Base-by-base conservation (phyloP, 2,888 invertebrate species). In the Melanostoma scalare region DNA sequence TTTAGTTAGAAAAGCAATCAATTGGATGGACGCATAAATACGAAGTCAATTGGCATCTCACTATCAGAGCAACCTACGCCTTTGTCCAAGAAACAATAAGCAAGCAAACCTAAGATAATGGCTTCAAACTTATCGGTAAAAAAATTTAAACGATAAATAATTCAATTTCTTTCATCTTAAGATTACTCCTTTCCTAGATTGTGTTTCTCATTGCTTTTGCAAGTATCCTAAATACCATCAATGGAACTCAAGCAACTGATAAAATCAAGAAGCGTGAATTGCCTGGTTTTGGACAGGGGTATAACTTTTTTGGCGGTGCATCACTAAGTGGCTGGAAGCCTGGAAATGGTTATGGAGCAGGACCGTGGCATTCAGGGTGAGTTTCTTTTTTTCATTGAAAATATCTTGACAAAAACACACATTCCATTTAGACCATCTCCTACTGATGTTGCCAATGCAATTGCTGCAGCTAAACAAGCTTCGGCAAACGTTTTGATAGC, bases 391-490 rank as follows among this genome's bases (percentile, higher is more conserved):
- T 20, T 4, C 0, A 3, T 30, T 33, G 35, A 31, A 35, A 8
- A n/a, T 4, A 69, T 10, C 8, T 9, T 9, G 10, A 20, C n/a
- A 4, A 20, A 35, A 10, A 8, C 30, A 3, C 3, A 1, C 2
- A 0, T 40, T 31, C 38, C n/a, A 0, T 40, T 10, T 6, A 84
- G 85, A 6, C 91, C 93, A 48, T 93, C 92, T 61, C 94, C 94
- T 8, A 93, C 94, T 0, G 95, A 95, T 86, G 95, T 95, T 35
- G 93, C 95, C 0, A 93, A 94, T 40, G 94, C 95, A 0, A 93
- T 96, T 63, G 94, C 95, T 3, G 94, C 94, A 0, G 96, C 96
- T 0, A 95, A 95, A 87, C 94, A 95, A 84, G 95, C 95, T 0
- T 94, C 95, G 0, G 92, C 93, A 0, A 94, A 94, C 68, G 95